Evolutionary conservation across 1,140 invertebrate species (phyloP).

Genomic region (Drosophila sechellia): DNA sequence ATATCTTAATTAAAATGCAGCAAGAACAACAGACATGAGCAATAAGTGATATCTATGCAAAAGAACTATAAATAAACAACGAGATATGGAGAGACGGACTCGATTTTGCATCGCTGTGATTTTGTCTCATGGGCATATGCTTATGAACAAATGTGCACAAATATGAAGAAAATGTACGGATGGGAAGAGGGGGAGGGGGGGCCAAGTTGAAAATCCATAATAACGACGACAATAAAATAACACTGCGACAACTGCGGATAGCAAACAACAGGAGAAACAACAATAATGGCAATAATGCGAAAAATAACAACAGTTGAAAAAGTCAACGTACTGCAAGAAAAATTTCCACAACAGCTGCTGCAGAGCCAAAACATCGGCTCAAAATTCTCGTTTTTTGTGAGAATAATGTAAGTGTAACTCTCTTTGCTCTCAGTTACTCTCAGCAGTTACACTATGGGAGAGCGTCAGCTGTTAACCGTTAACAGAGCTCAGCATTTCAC

Average conservation of each 20-base stretch:
- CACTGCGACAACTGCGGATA: slow-evolving; percentile 52
- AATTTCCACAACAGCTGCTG: slow-evolving; percentile 23
- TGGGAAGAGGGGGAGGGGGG: neutral
- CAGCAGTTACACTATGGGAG: slow-evolving; percentile 6
- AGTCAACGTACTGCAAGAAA: slow-evolving; percentile 77
- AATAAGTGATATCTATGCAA: slow-evolving; percentile 41
- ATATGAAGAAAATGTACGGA: neutral
- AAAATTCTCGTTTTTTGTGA: slow-evolving; percentile 30
- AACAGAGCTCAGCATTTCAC: slow-evolving; percentile 22
- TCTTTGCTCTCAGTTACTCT: slow-evolving; percentile 3
- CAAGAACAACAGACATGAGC: slow-evolving; percentile 45
- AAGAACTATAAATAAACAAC: slow-evolving; percentile 42
- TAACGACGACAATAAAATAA: slow-evolving; percentile 34
- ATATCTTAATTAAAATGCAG: slow-evolving; percentile 79
- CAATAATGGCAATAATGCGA: slow-evolving; percentile 37
- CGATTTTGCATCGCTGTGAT: slow-evolving; percentile 2
- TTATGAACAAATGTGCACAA: slow-evolving; percentile 39
- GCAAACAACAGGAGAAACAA: slow-evolving; percentile 25
- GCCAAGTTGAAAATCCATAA: slow-evolving; percentile 54
- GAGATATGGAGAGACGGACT: slow-evolving; percentile 32
- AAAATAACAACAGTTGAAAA: slow-evolving; percentile 61
- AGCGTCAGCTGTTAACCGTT: slow-evolving; percentile 10
- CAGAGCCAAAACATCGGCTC: slow-evolving; percentile 51
- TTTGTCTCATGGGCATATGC: slow-evolving; percentile 17
- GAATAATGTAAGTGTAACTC: slow-evolving; percentile 34